A percentile compares a stretch with the other conserved stretches of the same genome.
Conservation (phyloP, 2,797 vertebrate species). For the Anniella stebbinsi region DNA sequence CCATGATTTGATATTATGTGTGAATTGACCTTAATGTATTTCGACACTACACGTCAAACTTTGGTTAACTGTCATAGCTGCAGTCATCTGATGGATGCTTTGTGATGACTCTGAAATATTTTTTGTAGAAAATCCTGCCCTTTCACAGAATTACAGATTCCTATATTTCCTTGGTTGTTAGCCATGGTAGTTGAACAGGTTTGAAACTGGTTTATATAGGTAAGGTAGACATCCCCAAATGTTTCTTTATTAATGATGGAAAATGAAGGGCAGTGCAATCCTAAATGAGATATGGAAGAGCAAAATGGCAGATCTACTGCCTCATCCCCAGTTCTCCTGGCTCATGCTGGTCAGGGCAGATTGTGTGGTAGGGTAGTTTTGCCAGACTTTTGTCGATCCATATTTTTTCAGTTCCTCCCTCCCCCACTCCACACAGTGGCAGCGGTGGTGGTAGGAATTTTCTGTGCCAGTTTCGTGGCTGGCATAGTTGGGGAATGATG, state of each 20-base stretch:
- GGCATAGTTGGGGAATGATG: neutral
- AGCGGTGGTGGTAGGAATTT: neutral
- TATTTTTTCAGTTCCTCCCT: too few relatives aligned
- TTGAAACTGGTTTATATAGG: neutral
- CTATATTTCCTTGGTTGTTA: neutral
- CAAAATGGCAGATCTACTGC: neutral
- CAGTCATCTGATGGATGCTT: neutral
- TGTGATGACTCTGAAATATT: neutral
- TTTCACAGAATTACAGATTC: neutral
- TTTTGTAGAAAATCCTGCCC: neutral
- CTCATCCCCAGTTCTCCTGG: neutral
- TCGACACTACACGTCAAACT: neutral
- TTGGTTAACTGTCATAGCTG: neutral
- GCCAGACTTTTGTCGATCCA: neutral
- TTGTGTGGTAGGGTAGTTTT: neutral
- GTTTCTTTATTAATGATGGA: constrained; percentile 25
- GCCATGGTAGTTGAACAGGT: neutral
- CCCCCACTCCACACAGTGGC: neutral
- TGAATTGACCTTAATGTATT: neutral
- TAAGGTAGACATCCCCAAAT: constrained; percentile 16
- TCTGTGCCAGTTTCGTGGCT: neutral
- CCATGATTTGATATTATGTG: neutral
- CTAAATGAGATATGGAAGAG: neutral
- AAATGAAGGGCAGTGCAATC: neutral
- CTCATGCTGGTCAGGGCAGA: neutral